Conservation (phyloP, 1,140 invertebrate species). For the Musca domestica region DNA sequence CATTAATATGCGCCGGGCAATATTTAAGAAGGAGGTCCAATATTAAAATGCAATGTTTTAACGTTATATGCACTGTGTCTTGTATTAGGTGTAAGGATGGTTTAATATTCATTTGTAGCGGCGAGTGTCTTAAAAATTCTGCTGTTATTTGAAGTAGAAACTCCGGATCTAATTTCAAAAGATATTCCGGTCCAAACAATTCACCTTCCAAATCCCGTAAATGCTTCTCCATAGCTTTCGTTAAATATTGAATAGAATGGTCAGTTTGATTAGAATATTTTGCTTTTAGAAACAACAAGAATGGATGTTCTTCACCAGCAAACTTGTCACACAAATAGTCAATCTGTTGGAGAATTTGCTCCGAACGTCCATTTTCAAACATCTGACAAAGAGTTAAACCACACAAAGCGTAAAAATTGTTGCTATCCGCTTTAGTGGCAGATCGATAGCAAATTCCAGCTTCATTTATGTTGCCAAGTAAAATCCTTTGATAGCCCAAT, state of each 20-base stretch:
- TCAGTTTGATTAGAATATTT: slow-evolving; percentile 62
- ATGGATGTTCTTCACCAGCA: slow-evolving; percentile 59
- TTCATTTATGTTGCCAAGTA: slow-evolving; percentile 59
- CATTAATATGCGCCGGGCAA: slow-evolving; percentile 77
- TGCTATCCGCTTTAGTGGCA: slow-evolving; percentile 79
- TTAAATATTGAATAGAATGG: slow-evolving; percentile 64
- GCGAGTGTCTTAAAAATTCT: slow-evolving; percentile 74
- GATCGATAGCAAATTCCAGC: slow-evolving; percentile 76
- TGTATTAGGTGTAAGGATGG: slow-evolving; percentile 53
- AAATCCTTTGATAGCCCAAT: slow-evolving; percentile 71
- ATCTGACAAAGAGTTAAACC: slow-evolving; percentile 82
- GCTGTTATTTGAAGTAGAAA: slow-evolving; percentile 78
- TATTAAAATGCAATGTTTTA: slow-evolving; percentile 61
- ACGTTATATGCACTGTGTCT: slow-evolving; percentile 53
- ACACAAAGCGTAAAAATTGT: slow-evolving; percentile 73
- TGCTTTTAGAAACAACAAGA: slow-evolving; percentile 69
- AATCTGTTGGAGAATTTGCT: slow-evolving; percentile 79
- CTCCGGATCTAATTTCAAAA: slow-evolving; percentile 78
- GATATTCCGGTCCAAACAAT: slow-evolving; percentile 73
- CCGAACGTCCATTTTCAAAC: slow-evolving; percentile 59
- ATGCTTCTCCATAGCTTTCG: slow-evolving; percentile 71
- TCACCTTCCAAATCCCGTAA: slow-evolving; percentile 62
- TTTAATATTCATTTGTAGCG: slow-evolving; percentile 60
- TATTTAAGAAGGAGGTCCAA: slow-evolving; percentile 73
- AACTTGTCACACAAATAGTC: slow-evolving; percentile 84